Evolutionary conservation across 2,797 vertebrate species (phyloP), one percentile per base, ranked within the genome.

Genomic region (Chelonia mydas): DNA sequence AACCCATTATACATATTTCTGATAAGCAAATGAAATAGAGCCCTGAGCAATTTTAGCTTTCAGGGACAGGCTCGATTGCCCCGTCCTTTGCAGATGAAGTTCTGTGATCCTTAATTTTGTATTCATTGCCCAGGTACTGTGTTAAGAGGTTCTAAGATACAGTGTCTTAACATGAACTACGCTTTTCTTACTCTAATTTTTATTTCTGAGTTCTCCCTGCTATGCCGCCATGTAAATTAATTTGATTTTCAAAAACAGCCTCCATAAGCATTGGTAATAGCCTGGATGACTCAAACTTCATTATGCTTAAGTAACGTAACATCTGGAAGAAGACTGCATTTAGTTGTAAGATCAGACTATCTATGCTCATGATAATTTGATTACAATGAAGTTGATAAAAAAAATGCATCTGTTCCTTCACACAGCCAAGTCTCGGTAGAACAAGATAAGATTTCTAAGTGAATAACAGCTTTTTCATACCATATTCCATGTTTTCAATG

Each of bases 301-400:
- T 7, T 72, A 74, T 3, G 16, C n/a, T 11, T 57, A 31, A 47
- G 19, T 86, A 77, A 51, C 11, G 8, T 45, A 45, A 33, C 25
- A 77, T 77, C 74, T 77, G 45, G 45, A 49, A 49, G 28, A 27
- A 49, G 55, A 61, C 3, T 1, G 1, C 31, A 41, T 16, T 16
- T 31, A 74, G 74, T 33, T 27, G 72, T 7, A 91, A 57, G 53
- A 57, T 19, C 2, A 91, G 37, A 83, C 25, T 49, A 27, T 77
- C 28, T 61, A 11, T 9, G n/a, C 6, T 21, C 25, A 28, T 11
- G 6, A 49, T 0, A 0, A 88, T 59, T 85, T 78, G 51, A 81
- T 31, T 28, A 13, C 50, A 45, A 89, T 80, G 3, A 90, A 81
- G 80, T 6, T 49, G 74, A 87, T 7, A 41, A 31, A 50, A 28